A percentile compares a stretch with the other conserved stretches of the same genome.
Conservation (phyloP, 2,113 vertebrate species). For the Neogale vison region DNA sequence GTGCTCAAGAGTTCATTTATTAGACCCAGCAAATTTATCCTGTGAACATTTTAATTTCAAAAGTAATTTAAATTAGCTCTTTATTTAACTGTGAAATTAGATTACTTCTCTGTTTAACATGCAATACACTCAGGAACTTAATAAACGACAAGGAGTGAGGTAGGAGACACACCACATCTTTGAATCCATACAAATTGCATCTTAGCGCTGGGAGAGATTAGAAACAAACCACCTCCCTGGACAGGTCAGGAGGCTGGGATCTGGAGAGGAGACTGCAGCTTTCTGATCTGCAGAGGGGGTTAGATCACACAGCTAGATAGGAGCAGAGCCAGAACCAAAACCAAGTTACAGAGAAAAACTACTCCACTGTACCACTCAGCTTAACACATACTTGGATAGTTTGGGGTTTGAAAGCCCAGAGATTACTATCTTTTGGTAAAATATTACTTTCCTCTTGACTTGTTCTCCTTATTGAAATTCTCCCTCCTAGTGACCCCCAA, state of each 20-base stretch:
- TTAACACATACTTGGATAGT: neutral
- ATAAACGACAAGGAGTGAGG: conserved; percentile 39
- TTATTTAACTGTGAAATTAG: conserved; percentile 76
- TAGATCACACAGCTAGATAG: neutral
- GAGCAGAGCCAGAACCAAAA: neutral
- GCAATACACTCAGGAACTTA: conserved; percentile 60
- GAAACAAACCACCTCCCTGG: neutral
- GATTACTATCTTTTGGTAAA: neutral
- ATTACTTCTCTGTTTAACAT: conserved; percentile 64
- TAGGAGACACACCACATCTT: neutral
- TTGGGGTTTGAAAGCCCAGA: neutral
- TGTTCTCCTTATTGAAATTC: neutral
- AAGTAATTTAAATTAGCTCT: conserved; percentile 75
- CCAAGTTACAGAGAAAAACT: neutral
- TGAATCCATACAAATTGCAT: conserved; percentile 9
- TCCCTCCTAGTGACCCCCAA: neutral
- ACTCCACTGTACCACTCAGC: neutral
- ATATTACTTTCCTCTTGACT: neutral
- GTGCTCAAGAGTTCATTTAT: conserved; percentile 14
- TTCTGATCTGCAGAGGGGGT: neutral
- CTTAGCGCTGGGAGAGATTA: neutral
- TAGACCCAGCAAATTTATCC: conserved; percentile 60
- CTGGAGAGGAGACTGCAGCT: neutral
- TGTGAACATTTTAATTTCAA: conserved; percentile 70
- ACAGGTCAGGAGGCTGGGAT: neutral